phyloP scores from a whole-genome alignment of 1,140 invertebrate species.

The Capitella teleta region DNA sequence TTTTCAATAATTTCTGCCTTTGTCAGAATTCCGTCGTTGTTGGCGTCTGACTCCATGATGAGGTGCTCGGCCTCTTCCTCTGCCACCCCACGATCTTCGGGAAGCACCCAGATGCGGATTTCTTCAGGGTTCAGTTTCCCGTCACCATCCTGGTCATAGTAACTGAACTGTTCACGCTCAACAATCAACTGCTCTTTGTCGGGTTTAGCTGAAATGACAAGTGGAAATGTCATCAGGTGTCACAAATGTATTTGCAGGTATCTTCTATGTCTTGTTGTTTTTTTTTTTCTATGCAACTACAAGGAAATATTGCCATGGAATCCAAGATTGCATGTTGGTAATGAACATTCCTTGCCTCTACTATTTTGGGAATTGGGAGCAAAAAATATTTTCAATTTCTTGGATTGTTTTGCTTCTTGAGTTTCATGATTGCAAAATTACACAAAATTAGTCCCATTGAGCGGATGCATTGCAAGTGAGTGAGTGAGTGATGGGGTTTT shows the following conservation, averaged over 20 bases:
- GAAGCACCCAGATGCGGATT: constrained; percentile 3
- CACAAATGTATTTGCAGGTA: constrained; percentile 71
- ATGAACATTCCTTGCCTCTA: constrained; percentile 70
- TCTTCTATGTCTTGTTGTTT: constrained; percentile 40
- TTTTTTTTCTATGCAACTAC: no score
- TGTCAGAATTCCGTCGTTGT: constrained; percentile 71
- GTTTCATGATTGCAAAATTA: no score
- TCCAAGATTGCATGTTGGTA: constrained; percentile 47
- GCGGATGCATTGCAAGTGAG: no score
- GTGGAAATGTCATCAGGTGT: constrained; percentile 82
- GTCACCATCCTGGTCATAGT: constrained; percentile 1
- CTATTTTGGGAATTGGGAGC: no score
- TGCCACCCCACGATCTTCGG: background rate
- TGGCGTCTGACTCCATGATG: constrained; percentile 30
- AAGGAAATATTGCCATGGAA: no score
- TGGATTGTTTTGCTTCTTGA: no score
- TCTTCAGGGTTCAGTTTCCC: constrained; percentile 3
- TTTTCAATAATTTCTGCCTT: constrained; percentile 80
- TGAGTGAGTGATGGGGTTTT: no score
- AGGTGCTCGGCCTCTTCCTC: constrained; percentile 1
- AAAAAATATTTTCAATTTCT: no score
- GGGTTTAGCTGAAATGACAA: constrained; percentile 75
- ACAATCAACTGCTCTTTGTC: background rate
- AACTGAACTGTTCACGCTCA: constrained; percentile 57
- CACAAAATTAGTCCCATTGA: no score